Base-by-base conservation (phyloP, 1,140 invertebrate species). In the Drosophila tsacasi region DNA sequence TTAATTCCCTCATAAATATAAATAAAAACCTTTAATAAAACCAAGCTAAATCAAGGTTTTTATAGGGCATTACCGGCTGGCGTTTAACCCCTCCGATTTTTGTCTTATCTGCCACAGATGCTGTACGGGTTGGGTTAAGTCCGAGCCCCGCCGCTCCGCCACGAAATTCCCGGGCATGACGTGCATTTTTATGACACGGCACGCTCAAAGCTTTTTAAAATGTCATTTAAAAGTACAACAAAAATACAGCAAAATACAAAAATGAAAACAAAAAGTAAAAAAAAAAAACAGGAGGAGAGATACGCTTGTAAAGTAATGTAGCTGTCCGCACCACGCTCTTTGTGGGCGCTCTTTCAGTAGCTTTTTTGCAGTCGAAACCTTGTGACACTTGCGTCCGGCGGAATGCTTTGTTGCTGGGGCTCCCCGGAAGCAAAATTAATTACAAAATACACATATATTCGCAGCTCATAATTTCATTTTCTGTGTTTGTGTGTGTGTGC, bases 351-450 rank as follows among this genome's bases (percentile, higher is more conserved):
- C 58, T 47, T 66, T 79, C 76, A 86, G 83, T 82, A 66, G 52
- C 64, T 35, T 54, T 79, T 87, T 83, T 83, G 80, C 67, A 69
- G 76, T 80, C 64, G 83, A 80, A 73, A 67, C 37, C 58, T 80
- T 80, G 76, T 71, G 83, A 89, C 84, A 87, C 72, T 89, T 71
- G 68, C 81, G 68, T 89, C 81, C 81, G 81, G 77, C 77, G 85
- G 84, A 74, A 71, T 83, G 76, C 69, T 64, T 49, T 61, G 80
- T 65, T 37, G 17, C 15, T 65, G 23, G 25, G 15, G 13, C 50
- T 35, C 30, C 67, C 42, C 84, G 83, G 83, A 87, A 83, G 77
- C 62, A 66, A 87, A 87, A 87, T 89, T 87, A 87, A 87, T 87
- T 87, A 81, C 77, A 81, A 89, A 83, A 77, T 80, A 73, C 64